phyloP scores from a whole-genome alignment of 2,113 vertebrate genomes.

The Centrocercus urophasianus region DNA sequence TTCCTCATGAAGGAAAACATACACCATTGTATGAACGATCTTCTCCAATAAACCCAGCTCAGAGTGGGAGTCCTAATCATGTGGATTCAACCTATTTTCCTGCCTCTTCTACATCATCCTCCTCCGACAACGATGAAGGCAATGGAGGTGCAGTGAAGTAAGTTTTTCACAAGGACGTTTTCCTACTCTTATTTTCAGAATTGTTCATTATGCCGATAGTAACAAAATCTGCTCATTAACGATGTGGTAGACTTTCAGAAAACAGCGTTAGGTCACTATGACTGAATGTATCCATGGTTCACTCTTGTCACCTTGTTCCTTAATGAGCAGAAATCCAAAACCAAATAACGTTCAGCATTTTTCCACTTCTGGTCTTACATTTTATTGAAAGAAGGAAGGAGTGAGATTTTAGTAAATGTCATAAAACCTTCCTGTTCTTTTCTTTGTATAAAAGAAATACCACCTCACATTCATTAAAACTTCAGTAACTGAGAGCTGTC shows the following conservation, averaged over 20 bases:
- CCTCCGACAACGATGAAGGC: constrained; percentile 91
- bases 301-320: not conserved
- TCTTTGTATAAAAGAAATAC: not conserved
- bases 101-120: constrained; percentile 88
- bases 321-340: not conserved
- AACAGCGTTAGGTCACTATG: not conserved
- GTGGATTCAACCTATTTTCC: constrained; percentile 86
- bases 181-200: not conserved
- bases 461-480: not conserved
- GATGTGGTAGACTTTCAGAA: not conserved
- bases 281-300: not conserved
- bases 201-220: not conserved
- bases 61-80: constrained; percentile 85
- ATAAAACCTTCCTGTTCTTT: not conserved
- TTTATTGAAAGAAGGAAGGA: not conserved
- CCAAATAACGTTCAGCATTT: not conserved
- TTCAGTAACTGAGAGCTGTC: not conserved
- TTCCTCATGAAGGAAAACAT: constrained; percentile 92
- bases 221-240: not conserved
- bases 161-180: constrained; percentile 59
- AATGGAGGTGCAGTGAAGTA: constrained; percentile 88
- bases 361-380: not conserved
- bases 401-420: constrained; percentile 33
- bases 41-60: constrained; percentile 86
- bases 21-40: constrained; percentile 94